A percentile compares a stretch with the other conserved stretches of the same genome.
Conservation (phyloP, 64 coral and sea anemone species). For the Catalaphyllia jardinei region DNA sequence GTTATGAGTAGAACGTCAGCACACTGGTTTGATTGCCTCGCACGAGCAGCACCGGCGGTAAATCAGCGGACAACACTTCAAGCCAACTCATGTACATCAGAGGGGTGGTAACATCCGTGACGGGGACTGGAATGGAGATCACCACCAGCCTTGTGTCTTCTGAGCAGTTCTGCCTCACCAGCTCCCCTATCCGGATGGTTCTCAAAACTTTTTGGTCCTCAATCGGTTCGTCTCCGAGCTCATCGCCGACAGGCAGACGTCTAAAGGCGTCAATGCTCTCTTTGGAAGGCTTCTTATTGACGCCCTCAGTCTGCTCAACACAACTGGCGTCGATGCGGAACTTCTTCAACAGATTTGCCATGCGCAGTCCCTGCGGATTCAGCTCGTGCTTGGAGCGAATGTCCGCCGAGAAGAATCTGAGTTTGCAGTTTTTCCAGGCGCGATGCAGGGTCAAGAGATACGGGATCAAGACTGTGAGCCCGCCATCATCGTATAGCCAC, state of each 20-base stretch:
- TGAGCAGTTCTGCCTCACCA: conserved; percentile 66
- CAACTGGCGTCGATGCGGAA: conserved; percentile 79
- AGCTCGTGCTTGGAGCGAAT: conserved; percentile 69
- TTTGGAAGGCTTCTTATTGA: conserved; percentile 62
- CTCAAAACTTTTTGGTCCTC: conserved; percentile 76
- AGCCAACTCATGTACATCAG: conserved; percentile 96
- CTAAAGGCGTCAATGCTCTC: conserved; percentile 82
- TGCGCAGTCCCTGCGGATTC: conserved; percentile 47
- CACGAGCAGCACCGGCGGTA: conserved; percentile 80
- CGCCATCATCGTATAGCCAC: conserved; percentile 94
- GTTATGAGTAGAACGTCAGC: conserved; percentile 92
- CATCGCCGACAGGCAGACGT: conserved; percentile 46
- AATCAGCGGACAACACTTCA: conserved; percentile 68
- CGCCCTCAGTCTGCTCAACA: conserved; percentile 48
- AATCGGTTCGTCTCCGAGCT: conserved; percentile 56
- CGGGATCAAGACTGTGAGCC: conserved; percentile 72
- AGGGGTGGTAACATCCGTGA: conserved; percentile 61
- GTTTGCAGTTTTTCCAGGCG: conserved; percentile 73
- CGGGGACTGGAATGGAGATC: conserved; percentile 85
- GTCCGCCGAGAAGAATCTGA: conserved; percentile 72
- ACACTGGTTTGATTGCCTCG: conserved; percentile 92
- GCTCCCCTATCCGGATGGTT: conserved; percentile 84
- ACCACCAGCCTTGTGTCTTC: conserved; percentile 78
- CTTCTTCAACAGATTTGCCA: conserved; percentile 89
- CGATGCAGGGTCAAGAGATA: conserved; percentile 79